phyloP scores from a whole-genome alignment of 2,113 vertebrate species.

The Hyla sarda region DNA sequence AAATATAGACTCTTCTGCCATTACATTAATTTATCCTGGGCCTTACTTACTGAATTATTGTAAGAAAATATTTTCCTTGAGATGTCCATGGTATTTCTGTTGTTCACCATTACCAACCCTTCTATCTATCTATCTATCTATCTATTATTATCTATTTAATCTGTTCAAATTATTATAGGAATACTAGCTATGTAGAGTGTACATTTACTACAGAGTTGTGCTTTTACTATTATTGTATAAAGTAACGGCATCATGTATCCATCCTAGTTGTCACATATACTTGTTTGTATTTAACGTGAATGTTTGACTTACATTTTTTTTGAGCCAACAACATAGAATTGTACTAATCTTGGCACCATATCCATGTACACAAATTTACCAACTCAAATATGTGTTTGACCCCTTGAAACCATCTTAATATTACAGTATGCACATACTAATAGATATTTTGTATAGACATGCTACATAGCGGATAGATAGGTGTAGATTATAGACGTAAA shows the following conservation, averaged over 20 bases:
- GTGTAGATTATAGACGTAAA: background rate
- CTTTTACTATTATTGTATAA: background rate
- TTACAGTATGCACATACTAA: background rate
- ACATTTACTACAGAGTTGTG: no score
- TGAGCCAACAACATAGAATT: background rate
- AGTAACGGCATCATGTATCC: background rate
- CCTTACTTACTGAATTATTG: background rate
- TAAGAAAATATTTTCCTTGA: background rate
- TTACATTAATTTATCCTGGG: background rate
- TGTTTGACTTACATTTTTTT: background rate
- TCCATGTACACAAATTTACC: background rate
- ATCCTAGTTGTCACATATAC: background rate
- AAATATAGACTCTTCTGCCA: background rate
- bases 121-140: background rate
- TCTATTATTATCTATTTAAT: background rate
- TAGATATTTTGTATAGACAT: background rate
- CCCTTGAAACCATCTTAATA: background rate
- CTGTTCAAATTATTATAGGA: background rate
- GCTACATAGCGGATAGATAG: background rate
- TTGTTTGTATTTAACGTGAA: background rate
- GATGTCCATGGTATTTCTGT: background rate
- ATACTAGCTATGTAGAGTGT: background rate
- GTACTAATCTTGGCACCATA: constrained; percentile 5
- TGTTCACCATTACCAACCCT: background rate
- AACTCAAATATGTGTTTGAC: background rate